Base-by-base conservation (phyloP, 1,140 invertebrate genomes). In the Choristoneura fumiferana region DNA sequence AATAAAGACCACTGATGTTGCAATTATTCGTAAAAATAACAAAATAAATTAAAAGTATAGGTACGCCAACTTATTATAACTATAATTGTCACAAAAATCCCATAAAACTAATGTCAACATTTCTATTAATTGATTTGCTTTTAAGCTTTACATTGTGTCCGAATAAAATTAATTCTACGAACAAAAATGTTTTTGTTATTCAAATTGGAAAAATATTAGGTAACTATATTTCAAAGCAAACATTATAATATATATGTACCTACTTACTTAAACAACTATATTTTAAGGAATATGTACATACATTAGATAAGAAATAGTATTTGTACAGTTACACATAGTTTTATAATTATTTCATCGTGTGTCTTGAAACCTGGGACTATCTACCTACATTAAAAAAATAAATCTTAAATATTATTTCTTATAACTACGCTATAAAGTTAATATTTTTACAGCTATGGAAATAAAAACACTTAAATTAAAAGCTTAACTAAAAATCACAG, bases 381-480 rank as follows among this genome's bases (percentile, higher is more conserved):
- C 65, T 78, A 71, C 60, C 65, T 78, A 71, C 60, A 68, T 81
- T 87, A 87, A 67, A 87, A 87, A 87, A 87, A 87, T 87, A 87
- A 86, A 67, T 77, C 67, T 76, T 76, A 78, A 65, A 39, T 35
- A 62, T 63, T 68, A 73, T 59, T 65, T 62, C 37, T 63, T 65
- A 67, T 18, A 49, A 4, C 10, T 37, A 55, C 10, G 37, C 8
- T 35, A 37, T 33, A 12, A 37, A 49, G 10, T 38, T 15, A 14
- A 40, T 17, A 37, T 61, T 49, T 61, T 57, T 56, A 61, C 35
- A 56, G 13, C 34, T 35, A 14, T 29, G 17, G 29, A 53, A 34
- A 10, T 56, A 57, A 62, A 54, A 53, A 53, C 54, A 56, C 58
- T 65, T 64, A 43, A 66, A 64, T 59, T 62, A 64, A 58, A 62